Conservation (phyloP, 2,888 invertebrate species). For the Nowickia ferox region DNA sequence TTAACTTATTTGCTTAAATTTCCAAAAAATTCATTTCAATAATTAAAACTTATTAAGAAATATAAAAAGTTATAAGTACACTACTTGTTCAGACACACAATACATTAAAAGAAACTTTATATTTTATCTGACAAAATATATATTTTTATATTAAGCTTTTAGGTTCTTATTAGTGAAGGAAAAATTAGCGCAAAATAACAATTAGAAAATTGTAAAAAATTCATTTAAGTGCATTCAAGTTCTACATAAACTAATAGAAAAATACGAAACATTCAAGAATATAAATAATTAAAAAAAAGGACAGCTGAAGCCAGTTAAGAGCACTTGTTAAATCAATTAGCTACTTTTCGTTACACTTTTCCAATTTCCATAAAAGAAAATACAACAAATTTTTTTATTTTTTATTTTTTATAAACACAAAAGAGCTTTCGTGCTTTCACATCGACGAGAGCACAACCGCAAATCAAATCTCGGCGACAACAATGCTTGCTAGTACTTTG, state of each 20-base stretch:
- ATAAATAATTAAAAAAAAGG: background rate
- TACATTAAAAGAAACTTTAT: slow-evolving; percentile 4
- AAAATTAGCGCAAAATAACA: slow-evolving; percentile 23
- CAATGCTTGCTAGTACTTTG: no score
- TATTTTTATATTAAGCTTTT: slow-evolving; percentile 4
- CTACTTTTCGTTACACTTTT: no score
- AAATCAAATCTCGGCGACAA: no score
- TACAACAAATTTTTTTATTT: no score
- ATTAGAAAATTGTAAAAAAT: slow-evolving; percentile 5
- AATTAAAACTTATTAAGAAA: background rate
- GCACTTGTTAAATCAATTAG: no score
- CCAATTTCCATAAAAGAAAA: no score
- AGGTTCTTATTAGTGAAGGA: background rate
- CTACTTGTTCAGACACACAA: slow-evolving; percentile 43
- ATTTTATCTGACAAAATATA: background rate
- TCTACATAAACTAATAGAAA: slow-evolving; percentile 39
- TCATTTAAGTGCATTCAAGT: slow-evolving; percentile 46
- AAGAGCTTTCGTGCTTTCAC: no score
- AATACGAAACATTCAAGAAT: slow-evolving; percentile 51
- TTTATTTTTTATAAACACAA: no score
- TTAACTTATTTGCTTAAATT: slow-evolving; percentile 35
- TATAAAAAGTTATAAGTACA: background rate
- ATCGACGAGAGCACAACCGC: no score
- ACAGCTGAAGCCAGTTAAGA: no score
- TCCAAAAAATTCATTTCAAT: background rate